Evolutionary conservation across 2,113 vertebrate species (phyloP), one percentile per base, ranked within the genome.

Genomic region (Tachycineta bicolor): DNA sequence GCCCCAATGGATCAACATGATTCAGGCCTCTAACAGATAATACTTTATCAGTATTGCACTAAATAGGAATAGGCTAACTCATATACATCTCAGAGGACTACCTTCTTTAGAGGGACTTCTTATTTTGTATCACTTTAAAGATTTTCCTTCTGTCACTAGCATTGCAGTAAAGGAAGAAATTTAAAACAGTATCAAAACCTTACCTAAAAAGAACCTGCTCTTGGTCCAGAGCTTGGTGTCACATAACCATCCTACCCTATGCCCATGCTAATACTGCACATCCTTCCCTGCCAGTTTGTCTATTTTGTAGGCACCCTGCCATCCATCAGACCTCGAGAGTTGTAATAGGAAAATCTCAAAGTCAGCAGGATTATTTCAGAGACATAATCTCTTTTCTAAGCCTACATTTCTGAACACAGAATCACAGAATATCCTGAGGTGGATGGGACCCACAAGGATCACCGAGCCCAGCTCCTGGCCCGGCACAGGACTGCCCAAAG

Each of bases 381-480:
- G 17, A 44, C 11, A 17, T 6, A 6, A 31, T 25, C 6, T 24
- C n/a, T 33, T 82, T 70, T 49, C 46, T 34, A 47, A 70, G 56
- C 3, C 13, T 67, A 1, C 18, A 41, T 3, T 9, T 21, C 67
- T 4, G 2, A 17, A 5, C 14, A 56, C 0, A 64, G 33, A 43
- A 44, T 31, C 63, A 25, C 1, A 50, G 26, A 71, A 23, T 6
- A 76, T 14, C 31, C 41, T 8, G 18, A 33, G 18, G 0, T 43
- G 55, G 41, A 49, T 2, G 18, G 7, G 5, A 43, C 18, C 47
- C 70, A 22, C 12, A 23, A 12, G n/a, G n/a, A 46, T 17, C 33
- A 23, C 0, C 0, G 63, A 29, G 28, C 17, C 20, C 60, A 52
- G 3, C 15, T 37, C 52, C 43, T 19, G 86, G 22, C 22, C 22